phyloP scores from a whole-genome alignment of 2,113 vertebrate species.

The Hypanus sabinus region DNA sequence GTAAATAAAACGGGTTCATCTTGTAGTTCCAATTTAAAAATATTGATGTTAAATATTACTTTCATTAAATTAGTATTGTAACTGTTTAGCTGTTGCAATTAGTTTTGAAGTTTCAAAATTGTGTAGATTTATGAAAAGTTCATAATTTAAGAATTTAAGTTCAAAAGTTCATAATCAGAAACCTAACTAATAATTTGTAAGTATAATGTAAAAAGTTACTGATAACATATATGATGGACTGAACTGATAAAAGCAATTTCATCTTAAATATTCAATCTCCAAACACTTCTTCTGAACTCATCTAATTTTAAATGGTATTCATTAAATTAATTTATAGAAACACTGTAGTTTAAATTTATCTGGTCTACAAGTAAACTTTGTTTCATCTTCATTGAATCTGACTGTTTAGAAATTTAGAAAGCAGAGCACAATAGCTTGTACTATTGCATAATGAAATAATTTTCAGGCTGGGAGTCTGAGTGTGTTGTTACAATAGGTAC shows the following conservation, averaged over 20 bases:
- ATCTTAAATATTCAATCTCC: neutral
- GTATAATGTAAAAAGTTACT: neutral
- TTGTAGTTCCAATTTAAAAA: slow-evolving; percentile 36
- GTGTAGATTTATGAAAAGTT: neutral
- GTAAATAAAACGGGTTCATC: slow-evolving; percentile 56
- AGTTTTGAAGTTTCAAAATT: neutral
- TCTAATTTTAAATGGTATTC: no score
- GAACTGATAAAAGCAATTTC: neutral
- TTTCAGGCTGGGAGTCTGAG: neutral
- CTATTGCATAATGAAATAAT: neutral
- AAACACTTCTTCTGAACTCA: neutral
- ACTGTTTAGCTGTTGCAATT: neutral
- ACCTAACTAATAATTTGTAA: neutral
- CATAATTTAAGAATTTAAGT: no score
- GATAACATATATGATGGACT: neutral
- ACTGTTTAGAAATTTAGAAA: no score
- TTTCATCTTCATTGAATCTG: no score
- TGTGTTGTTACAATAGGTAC: neutral
- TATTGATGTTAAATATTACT: neutral
- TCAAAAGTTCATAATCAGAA: neutral
- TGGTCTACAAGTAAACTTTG: no score
- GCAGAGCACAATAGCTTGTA: no score
- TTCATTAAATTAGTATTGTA: neutral
- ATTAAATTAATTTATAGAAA: no score
- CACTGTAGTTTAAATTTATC: no score